phyloP scores from a whole-genome alignment of 2,113 vertebrate genomes.

The Pangasianodon hypophthalmus region DNA sequence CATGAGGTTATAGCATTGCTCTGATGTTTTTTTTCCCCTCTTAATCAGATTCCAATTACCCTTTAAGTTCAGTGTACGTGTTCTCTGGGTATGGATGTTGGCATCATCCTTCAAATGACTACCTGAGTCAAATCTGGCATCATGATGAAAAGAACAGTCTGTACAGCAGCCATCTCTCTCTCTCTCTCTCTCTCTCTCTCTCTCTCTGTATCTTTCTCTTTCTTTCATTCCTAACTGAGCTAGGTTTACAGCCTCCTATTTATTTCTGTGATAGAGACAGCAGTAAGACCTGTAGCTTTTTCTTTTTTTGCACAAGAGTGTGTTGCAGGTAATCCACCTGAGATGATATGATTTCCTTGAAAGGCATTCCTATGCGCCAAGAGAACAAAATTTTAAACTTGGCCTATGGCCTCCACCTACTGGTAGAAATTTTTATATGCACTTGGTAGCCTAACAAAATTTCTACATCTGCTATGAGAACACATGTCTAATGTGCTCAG shows the following conservation, averaged over 20 bases:
- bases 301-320: slow-evolving; percentile 33
- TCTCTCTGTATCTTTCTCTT: neutral
- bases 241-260: neutral
- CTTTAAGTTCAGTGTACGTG: neutral
- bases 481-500: too few relatives aligned
- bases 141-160: slow-evolving; percentile 10
- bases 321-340: slow-evolving; percentile 22
- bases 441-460: too few relatives aligned
- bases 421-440: neutral
- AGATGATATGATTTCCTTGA: slow-evolving; percentile 43
- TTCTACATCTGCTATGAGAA: too few relatives aligned
- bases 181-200: slow-evolving; percentile 5
- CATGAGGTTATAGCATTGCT: neutral
- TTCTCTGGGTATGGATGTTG: neutral
- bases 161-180: neutral
- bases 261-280: slow-evolving; percentile 44
- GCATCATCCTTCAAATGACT: neutral
- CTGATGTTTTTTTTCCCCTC: neutral
- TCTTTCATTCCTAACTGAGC: neutral
- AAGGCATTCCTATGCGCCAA: slow-evolving; percentile 9
- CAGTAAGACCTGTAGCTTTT: slow-evolving; percentile 29
- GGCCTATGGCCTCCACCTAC: slow-evolving; percentile 17
- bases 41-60: neutral
- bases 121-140: neutral
- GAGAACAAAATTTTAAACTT: neutral